Evolutionary conservation across 2,888 invertebrate species (phyloP).

Genomic region (Copidosoma aretas): DNA sequence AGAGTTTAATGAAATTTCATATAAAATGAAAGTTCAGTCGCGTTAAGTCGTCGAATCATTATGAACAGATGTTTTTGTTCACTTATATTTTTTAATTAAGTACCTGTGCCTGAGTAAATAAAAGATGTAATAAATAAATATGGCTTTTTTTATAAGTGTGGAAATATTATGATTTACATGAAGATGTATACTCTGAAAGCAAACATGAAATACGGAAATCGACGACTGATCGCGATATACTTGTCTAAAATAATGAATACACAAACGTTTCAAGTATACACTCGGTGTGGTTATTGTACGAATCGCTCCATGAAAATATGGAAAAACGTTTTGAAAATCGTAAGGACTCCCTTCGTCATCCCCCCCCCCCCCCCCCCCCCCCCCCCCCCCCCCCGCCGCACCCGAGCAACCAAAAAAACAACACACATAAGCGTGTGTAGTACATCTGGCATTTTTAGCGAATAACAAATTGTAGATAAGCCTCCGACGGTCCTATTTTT

Average conservation of each 20-base stretch:
- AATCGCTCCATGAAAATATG: constrained; percentile 41
- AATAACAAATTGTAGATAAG: constrained; percentile 38
- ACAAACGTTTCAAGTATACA: constrained; percentile 42
- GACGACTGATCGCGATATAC: background rate
- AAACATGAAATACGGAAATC: background rate
- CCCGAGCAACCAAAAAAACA: background rate
- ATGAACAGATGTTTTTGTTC: too few species aligned
- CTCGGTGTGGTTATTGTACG: constrained; percentile 49
- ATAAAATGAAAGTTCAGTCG: too few species aligned
- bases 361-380: background rate
- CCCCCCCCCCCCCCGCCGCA: constrained; percentile 7
- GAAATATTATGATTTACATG: background rate
- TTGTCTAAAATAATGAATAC: background rate
- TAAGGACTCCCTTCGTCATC: constrained; percentile 13
- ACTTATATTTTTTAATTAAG: too few species aligned
- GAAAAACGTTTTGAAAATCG: constrained; percentile 33
- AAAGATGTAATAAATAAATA: too few species aligned
- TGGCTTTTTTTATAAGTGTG: background rate
- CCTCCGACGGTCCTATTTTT: constrained; percentile 46
- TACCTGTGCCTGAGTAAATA: too few species aligned
- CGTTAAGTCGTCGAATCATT: too few species aligned
- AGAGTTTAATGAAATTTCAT: background rate
- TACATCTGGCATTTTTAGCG: constrained; percentile 36
- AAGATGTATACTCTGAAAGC: background rate
- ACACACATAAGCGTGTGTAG: constrained; percentile 4